Evolutionary conservation across 2,113 vertebrate species (phyloP).

Genomic region (Puma concolor): DNA sequence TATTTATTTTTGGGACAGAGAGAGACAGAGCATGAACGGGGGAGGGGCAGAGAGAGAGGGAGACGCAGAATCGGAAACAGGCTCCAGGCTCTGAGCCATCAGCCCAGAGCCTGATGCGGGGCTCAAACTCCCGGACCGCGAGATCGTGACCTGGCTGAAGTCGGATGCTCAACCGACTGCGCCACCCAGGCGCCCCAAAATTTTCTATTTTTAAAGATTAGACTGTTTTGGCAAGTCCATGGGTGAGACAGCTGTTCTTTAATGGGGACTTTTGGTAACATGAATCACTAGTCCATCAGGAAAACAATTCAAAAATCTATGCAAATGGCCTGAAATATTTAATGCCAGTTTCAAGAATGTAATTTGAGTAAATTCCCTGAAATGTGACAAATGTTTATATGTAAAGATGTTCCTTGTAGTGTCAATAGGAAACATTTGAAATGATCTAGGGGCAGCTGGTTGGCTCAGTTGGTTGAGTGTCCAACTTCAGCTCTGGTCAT

Average conservation of each 20-base stretch:
- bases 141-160: too few species aligned
- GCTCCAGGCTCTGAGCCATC: too few species aligned
- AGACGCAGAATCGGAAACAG: too few species aligned
- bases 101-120: too few species aligned
- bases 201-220: background rate
- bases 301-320: constrained; percentile 4
- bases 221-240: background rate
- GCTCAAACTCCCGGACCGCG: too few species aligned
- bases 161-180: too few species aligned
- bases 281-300: background rate
- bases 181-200: too few species aligned
- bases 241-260: background rate
- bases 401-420: background rate
- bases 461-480: too few species aligned
- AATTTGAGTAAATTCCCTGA: constrained; percentile 29
- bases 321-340: background rate
- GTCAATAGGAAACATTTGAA: background rate
- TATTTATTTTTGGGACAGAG: too few species aligned
- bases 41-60: too few species aligned
- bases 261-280: background rate
- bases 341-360: constrained; percentile 10
- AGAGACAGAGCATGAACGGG: too few species aligned
- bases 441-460: background rate
- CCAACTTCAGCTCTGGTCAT: too few species aligned
- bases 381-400: background rate